Evolutionary conservation across 1,140 invertebrate species (phyloP).

Genomic region (Metopolophium dirhodum): DNA sequence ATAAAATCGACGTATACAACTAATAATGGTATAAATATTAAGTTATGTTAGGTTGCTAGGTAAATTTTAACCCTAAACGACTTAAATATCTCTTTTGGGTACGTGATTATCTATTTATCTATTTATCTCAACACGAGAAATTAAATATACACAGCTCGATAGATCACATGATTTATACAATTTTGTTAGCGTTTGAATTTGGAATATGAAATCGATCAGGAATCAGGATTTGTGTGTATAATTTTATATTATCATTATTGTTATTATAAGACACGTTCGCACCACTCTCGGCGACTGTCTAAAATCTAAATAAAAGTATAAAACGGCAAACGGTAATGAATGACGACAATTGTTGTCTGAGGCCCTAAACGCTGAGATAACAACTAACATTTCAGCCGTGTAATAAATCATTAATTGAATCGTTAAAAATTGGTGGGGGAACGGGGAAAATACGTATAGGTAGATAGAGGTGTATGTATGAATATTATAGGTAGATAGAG

Average conservation of each 20-base stretch:
- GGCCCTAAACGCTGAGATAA: not conserved
- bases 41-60: not conserved
- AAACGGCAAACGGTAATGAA: not conserved
- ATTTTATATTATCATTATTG: no score
- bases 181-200: not conserved
- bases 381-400: not conserved
- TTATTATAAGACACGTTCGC: not conserved
- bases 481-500: not conserved
- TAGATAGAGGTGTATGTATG: not conserved
- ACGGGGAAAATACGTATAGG: not conserved
- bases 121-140: not conserved
- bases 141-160: not conserved
- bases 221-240: not conserved
- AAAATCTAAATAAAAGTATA: not conserved
- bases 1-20: not conserved
- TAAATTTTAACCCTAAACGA: not conserved
- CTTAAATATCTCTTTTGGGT: not conserved
- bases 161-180: not conserved
- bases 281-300: not conserved
- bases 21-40: not conserved
- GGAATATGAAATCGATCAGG: not conserved
- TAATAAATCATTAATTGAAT: not conserved
- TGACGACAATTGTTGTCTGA: not conserved
- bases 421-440: not conserved
- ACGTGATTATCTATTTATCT: not conserved